A percentile compares a stretch with the other conserved stretches of the same genome.
phyloP scores from a whole-genome alignment of 1,140 invertebrate genomes.

The Metopolophium dirhodum region DNA sequence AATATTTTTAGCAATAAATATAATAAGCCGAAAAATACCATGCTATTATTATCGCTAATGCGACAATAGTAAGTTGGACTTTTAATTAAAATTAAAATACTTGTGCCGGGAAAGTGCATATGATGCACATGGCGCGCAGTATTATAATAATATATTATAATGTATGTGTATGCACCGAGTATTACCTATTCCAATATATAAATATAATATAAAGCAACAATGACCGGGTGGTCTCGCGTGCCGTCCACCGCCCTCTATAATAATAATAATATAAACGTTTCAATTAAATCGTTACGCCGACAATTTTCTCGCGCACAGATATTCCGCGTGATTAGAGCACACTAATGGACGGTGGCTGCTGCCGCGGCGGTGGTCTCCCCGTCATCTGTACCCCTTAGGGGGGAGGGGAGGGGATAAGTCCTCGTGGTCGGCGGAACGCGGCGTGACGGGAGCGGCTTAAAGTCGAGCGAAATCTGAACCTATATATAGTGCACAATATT shows the following conservation, averaged over 20 bases:
- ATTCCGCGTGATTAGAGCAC: slow-evolving; percentile 38
- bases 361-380: not conserved
- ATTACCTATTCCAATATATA: too few species aligned
- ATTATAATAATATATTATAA: not conserved
- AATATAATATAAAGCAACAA: not conserved
- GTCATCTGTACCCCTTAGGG: not conserved
- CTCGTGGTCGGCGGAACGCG: not conserved
- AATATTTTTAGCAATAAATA: too few species aligned
- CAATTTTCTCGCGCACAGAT: slow-evolving; percentile 43
- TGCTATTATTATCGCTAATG: too few species aligned
- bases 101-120: not conserved
- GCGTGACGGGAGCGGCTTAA: not conserved
- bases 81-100: too few species aligned
- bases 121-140: not conserved
- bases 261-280: slow-evolving; percentile 24
- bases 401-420: not conserved
- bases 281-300: slow-evolving; percentile 50
- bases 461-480: not conserved
- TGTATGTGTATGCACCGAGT: too few species aligned
- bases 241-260: slow-evolving; percentile 10
- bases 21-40: too few species aligned
- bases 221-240: slow-evolving; percentile 51
- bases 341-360: not conserved
- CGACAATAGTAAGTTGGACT: too few species aligned
- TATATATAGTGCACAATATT: not conserved